Conservation (phyloP, 2,113 vertebrate species). For the Callopanchax toddi region DNA sequence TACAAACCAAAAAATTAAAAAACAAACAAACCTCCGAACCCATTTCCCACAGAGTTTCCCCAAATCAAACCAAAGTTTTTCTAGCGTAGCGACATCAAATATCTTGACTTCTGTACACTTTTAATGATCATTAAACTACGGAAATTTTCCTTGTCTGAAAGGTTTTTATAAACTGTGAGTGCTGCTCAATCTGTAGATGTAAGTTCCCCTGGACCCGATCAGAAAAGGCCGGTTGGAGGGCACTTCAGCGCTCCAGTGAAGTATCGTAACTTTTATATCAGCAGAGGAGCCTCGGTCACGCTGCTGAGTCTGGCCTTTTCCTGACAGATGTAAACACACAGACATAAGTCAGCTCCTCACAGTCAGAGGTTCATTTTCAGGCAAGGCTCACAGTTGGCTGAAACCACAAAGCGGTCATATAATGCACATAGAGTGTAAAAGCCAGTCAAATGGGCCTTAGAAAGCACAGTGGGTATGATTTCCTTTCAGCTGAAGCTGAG, state of each 20-base stretch:
- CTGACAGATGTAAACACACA: conserved; percentile 64
- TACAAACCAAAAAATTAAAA: neutral
- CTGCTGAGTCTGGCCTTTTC: conserved; percentile 42
- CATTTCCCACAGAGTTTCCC: neutral
- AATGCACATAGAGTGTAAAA: conserved; percentile 64
- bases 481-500: conserved; percentile 53
- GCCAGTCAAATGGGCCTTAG: conserved; percentile 59
- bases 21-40: neutral
- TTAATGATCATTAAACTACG: conserved; percentile 5
- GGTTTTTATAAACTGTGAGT: neutral
- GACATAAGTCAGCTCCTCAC: conserved; percentile 50
- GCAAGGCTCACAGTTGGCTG: conserved; percentile 45
- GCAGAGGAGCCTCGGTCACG: conserved; percentile 47
- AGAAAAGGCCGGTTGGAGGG: conserved; percentile 13
- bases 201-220: conserved; percentile 6
- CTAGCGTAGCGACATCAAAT: neutral
- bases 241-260: conserved; percentile 41
- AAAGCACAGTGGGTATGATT: conserved; percentile 67
- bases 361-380: conserved; percentile 57
- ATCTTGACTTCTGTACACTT: too few species aligned
- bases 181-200: conserved; percentile 1
- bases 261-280: conserved; percentile 49
- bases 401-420: conserved; percentile 68
- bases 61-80: neutral
- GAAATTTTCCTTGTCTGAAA: conserved; percentile 1